Base-by-base conservation (phyloP, 2,888 invertebrate genomes). In the Nomada lathburiana region DNA sequence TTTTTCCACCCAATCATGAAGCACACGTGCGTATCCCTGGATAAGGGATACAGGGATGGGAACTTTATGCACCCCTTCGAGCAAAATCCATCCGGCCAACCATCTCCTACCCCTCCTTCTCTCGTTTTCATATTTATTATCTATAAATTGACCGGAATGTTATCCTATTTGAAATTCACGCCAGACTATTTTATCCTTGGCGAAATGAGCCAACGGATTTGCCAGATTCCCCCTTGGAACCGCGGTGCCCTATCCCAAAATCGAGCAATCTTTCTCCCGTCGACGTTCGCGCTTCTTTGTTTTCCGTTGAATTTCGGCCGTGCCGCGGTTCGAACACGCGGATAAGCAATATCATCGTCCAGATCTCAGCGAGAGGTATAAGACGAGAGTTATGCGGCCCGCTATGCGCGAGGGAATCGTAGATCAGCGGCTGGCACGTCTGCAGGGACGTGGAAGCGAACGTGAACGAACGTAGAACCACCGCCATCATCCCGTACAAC, bases 401-500 rank as follows among this genome's bases (percentile, higher is more conserved):
- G 93, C 92, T 92, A 93, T 93, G 93, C 93, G 92, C 93, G 89
- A 91, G 93, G 93, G 93, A 93, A 92, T 93, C 94, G 91, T 94
- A 92, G 87, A 92, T 94, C 94, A 93, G 88, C 89, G 89, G 90
- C 89, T 87, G 73, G 93, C 92, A 93, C 93, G 93, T 93, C 92
- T 93, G 92, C 92, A 92, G 93, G 93, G 93, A 93, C 93, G 93
- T 89, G 90, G 89, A 89, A 87, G 85, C 85, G 88, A 85, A 88
- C 84, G 82, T 72, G 88, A 86, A 88, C 85, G 87, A 87, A 86
- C 86, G 80, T 76, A 88, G 84, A 88, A 82, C 88, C 83, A 83
- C 80, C 87, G 77, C 79, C 86, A 75, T 68, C 82, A 71, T 78
- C 83, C 88, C 79, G 77, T 75, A 74, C 76, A 86, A 85, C 82